These are phyloP conservation scores for Eufriesea mexicana DNA, from an alignment of 1,140 invertebrate genomes.

Conservation along the genomic window DNA sequence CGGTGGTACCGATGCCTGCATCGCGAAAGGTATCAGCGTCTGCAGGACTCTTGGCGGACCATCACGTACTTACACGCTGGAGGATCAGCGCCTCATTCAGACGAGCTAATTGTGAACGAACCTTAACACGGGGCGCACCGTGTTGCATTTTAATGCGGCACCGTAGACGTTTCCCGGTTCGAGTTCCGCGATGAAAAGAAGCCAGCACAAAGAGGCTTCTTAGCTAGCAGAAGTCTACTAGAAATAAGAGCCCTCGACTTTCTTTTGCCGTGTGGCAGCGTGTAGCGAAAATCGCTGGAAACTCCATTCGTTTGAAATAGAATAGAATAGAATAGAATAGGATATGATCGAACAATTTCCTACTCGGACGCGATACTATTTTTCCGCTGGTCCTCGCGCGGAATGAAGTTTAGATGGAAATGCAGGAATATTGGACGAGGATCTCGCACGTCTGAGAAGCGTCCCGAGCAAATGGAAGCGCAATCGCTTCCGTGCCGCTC, in stretches of 20 bases:
- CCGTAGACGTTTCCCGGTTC: background rate
- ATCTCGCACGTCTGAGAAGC: background rate
- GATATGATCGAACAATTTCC: background rate
- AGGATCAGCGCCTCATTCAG: conserved; percentile 24
- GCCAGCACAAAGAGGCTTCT: background rate
- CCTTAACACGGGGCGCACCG: conserved; percentile 22
- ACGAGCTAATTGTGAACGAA: conserved; percentile 50
- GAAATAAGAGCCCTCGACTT: background rate
- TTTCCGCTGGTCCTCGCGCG: background rate
- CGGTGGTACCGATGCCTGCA: too few species aligned
- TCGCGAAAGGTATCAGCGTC: too few species aligned
- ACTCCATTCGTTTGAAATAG: background rate
- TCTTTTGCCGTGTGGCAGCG: too few species aligned
- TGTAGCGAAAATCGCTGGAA: background rate
- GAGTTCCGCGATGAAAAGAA: background rate
- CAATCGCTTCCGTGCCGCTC: conserved; percentile 49
- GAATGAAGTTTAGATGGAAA: background rate
- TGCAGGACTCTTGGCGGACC: background rate
- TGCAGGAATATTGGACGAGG: background rate
- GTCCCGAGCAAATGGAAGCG: conserved; percentile 34
- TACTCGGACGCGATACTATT: background rate
- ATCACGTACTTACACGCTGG: conserved; percentile 12
- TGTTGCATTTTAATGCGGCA: conserved; percentile 32
- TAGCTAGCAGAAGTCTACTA: background rate
- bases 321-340: background rate